Evolutionary conservation across 2,888 invertebrate genomes (phyloP).

Genomic region (Helleia helle): DNA sequence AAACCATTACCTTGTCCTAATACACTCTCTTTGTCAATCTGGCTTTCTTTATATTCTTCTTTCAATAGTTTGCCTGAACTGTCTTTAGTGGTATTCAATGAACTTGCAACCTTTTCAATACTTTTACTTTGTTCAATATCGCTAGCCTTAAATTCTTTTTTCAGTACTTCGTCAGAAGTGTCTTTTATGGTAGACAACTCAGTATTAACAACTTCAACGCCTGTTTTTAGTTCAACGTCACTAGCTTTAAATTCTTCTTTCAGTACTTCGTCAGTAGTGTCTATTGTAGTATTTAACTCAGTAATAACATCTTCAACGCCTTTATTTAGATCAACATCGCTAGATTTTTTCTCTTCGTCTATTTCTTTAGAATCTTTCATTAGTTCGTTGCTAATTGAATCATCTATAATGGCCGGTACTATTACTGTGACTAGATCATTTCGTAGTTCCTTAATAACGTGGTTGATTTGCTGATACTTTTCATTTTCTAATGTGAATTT

Average conservation of each 20-base stretch:
- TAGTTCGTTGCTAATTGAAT: background rate
- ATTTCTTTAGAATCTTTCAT: background rate
- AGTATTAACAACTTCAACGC: background rate
- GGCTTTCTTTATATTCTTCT: too few species aligned
- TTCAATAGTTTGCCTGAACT: too few species aligned
- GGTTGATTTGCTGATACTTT: conserved; percentile 17
- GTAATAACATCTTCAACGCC: too few species aligned
- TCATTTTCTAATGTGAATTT: conserved; percentile 28
- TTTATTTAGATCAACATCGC: too few species aligned
- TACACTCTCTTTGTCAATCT: background rate
- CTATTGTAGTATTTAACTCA: too few species aligned
- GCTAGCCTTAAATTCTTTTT: too few species aligned
- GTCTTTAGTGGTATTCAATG: background rate
- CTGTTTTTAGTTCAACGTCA: background rate
- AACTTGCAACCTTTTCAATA: background rate
- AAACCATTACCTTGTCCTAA: background rate
- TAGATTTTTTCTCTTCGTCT: background rate
- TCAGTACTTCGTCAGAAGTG: conserved; percentile 30
- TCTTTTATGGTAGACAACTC: background rate
- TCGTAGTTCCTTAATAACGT: background rate
- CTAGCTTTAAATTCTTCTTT: too few species aligned
- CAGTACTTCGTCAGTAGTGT: too few species aligned
- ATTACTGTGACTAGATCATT: conserved; percentile 23
- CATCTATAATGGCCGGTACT: conserved; percentile 14
- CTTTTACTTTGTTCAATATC: too few species aligned